Base-by-base conservation (phyloP, 2,888 invertebrate species). In the Ctena decussata region DNA sequence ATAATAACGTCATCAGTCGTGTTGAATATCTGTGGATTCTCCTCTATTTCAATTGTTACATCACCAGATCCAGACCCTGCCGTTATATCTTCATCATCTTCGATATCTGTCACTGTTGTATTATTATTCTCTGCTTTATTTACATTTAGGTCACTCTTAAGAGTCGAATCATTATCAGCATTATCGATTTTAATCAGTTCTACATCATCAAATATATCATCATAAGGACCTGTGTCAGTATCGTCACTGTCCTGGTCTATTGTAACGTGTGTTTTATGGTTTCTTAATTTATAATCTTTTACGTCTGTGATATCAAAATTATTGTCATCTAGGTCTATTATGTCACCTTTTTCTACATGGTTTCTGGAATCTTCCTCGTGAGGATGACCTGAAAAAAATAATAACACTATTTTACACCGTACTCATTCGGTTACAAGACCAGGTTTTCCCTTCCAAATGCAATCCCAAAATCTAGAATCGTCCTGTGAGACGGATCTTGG, bases 1-100 rank as follows among this genome's bases (percentile, higher is more conserved):
- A 21, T n/a, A 18, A 21, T n/a, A 21, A 21, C 18, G 3, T 3
- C 18, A 46, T 41, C 24, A 27, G 72, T 77, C 24, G 71, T 71
- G 39, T 78, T 82, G 32, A 37, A 32, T 5, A 73, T 46, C 0
- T 74, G 57, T 1, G 72, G 53, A 0, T 57, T 75, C 32, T 83
- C 82, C 41, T 80, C 82, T 30, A 82, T 82, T 57, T 82, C 82
- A 35, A 82, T 86, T 44, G 77, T 74, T 32, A 80, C 69, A 74
- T 80, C 80, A 24, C 86, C 86, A 8, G 83, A 83, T 21, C 86
- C 86, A 12, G 86, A 86, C 1, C 86, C 86, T n/a, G 75, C 76
- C 24, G 53, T 70, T 35, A 86, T 21, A 53, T 83, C 83, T 69
- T 86, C 86, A 46, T 86, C 86, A 77, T 86, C 41, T 24, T 32